phyloP scores from a whole-genome alignment of 2,113 vertebrate genomes.

The Paradoxurus hermaphroditus region DNA sequence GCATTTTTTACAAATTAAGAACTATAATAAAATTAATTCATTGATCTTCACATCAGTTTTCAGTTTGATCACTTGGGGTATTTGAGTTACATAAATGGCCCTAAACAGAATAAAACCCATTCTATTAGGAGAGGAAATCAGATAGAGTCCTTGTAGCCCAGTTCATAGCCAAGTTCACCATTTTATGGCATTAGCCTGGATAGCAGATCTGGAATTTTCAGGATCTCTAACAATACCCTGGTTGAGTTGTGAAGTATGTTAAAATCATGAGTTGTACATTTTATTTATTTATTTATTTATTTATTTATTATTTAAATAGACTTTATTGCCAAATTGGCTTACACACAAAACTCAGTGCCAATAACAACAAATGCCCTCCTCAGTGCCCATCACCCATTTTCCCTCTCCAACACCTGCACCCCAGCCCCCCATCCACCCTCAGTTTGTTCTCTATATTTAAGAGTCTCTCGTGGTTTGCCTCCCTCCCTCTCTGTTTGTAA shows the following conservation, averaged over 20 bases:
- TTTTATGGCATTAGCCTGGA: not conserved
- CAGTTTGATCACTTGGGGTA: not conserved
- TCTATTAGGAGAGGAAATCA: not conserved
- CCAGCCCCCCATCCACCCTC: too few relatives aligned
- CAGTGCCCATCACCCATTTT: too few relatives aligned
- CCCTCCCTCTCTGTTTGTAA: too few relatives aligned
- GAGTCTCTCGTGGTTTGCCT: too few relatives aligned
- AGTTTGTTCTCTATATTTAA: too few relatives aligned
- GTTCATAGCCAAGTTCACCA: not conserved
- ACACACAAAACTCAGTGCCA: too few relatives aligned
- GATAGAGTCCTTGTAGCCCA: not conserved
- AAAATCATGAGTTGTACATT: not conserved
- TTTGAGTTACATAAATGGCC: not conserved
- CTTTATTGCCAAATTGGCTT: too few relatives aligned
- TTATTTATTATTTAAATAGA: too few relatives aligned
- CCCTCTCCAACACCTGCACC: too few relatives aligned
- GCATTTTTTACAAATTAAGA: not conserved
- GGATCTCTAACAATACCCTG: not conserved
- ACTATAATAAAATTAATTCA: not conserved
- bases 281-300: too few relatives aligned
- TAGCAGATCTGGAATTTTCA: not conserved
- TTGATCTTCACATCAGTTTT: not conserved
- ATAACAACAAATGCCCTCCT: too few relatives aligned
- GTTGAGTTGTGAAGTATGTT: not conserved
- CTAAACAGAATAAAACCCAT: not conserved